Base-by-base conservation (phyloP, 2,797 vertebrate genomes). In the Alfaro cultratus region DNA sequence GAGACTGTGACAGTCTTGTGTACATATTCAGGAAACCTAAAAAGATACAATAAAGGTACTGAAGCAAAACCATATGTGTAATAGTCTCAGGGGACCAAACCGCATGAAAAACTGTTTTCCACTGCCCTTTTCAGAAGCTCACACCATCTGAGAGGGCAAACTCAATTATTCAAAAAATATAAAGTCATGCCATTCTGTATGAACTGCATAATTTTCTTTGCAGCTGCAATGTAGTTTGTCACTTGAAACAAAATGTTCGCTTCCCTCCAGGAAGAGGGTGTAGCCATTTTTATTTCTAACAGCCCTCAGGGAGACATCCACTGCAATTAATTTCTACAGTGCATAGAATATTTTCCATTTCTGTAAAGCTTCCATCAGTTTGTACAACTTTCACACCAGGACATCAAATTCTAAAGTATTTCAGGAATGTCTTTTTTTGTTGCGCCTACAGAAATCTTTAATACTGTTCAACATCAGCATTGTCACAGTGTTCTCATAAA, bases 251-350 rank as follows among this genome's bases (percentile, higher is more conserved):
- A 62, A 62, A 34, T 62, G 60, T 18, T 62, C 60, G 75, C n/a
- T 10, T 76, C 76, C 53, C 53, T 36, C 18, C 39, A 73, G 51
- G 4, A 79, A 51, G 7, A 29, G 74, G 13, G 36, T 0, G 23
- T 77, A 31, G 73, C 60, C 55, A 23, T 76, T 79, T 76, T 68
- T n/a, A 64, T 81, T 77, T 26, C 3, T 73, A 55, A 49, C 12
- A 31, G 15, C 55, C 31, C n/a, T 34, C 15, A 1, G 47, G 10
- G 57, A 57, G 45, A 62, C 72, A 64, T 41, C 18, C 57, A 73
- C 53, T 39, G 26, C 57, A n/a, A 15, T 80, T 77, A 51, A 15
- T 60, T 60, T 60, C 29, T 77, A 26, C 68, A 64, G 68, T 57
- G 43, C 46, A 53, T 6, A 62, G 13, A 57, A 29, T 62, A 31